Percentiles rank a stretch among this genome's conserved stretches.
phyloP scores from a whole-genome alignment of 2,797 vertebrate genomes.

The Gymnoscopelus microlampas region DNA sequence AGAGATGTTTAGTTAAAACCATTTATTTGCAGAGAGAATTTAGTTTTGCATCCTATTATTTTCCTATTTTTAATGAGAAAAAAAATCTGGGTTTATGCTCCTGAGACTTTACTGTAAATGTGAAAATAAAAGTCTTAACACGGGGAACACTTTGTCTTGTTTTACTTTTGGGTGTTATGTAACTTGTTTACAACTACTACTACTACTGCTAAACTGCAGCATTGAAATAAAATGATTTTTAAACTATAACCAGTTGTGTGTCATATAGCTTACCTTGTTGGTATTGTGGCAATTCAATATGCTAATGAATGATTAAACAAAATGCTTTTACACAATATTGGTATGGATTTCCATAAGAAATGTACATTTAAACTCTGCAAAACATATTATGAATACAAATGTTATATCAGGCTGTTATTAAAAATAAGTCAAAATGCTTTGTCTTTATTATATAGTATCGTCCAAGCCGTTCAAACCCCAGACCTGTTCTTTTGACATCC shows the following conservation, averaged over 20 bases:
- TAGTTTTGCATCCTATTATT: too few relatives aligned
- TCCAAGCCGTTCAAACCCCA: neutral
- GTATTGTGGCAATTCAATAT: neutral
- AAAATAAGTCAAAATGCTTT: neutral
- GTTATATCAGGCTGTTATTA: neutral
- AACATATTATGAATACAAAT: neutral
- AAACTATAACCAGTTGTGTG: neutral
- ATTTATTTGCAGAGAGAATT: too few relatives aligned
- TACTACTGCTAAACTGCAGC: neutral
- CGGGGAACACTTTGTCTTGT: neutral
- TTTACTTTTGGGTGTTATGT: slow-evolving; percentile 16
- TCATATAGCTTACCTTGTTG: neutral
- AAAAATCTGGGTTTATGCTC: neutral
- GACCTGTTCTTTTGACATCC: neutral
- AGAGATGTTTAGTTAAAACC: too few relatives aligned
- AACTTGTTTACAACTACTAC: neutral
- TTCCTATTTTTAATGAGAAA: too few relatives aligned
- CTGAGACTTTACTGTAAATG: neutral
- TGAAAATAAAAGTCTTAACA: slow-evolving; percentile 36
- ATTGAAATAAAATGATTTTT: neutral
- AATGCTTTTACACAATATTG: neutral
- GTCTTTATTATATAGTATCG: slow-evolving; percentile 1
- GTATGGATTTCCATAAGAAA: neutral
- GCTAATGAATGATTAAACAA: neutral
- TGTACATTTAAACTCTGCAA: slow-evolving; percentile 9